phyloP scores from a whole-genome alignment of 2,888 invertebrate species.

The Strigamia crassipes region DNA sequence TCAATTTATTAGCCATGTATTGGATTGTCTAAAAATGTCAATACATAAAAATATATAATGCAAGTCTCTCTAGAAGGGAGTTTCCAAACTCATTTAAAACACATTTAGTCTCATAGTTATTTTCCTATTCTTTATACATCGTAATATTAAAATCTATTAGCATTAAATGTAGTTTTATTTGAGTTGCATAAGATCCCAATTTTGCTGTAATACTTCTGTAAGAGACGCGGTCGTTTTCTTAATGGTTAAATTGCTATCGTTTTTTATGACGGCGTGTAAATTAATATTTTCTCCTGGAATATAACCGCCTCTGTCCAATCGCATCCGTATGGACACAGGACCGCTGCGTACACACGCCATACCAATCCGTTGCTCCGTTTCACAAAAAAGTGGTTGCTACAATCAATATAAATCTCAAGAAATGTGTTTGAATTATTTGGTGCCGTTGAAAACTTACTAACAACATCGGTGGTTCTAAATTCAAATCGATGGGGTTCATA shows the following conservation, averaged over 20 bases:
- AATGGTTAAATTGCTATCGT: conserved; percentile 82
- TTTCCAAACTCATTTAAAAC: no score
- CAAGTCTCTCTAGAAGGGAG: no score
- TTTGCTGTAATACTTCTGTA: conserved; percentile 65
- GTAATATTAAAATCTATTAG: no score
- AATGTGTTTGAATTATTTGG: neutral
- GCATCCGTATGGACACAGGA: conserved; percentile 80
- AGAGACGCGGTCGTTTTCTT: conserved; percentile 83
- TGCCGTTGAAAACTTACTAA: conserved; percentile 68
- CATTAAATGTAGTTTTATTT: no score
- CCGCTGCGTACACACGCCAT: conserved; percentile 88
- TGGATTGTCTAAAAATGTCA: conserved; percentile 73
- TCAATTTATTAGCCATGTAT: conserved; percentile 82
- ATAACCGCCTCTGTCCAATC: conserved; percentile 88
- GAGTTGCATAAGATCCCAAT: no score
- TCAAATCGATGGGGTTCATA: conserved; percentile 93
- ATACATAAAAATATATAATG: neutral
- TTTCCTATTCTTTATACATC: no score
- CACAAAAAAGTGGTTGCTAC: conserved; percentile 86
- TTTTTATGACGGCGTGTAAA: conserved; percentile 81
- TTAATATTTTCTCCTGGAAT: conserved; percentile 92
- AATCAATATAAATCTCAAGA: conserved; percentile 49
- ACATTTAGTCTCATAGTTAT: no score
- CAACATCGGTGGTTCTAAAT: conserved; percentile 83
- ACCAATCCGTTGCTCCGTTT: conserved; percentile 87